Evolutionary conservation across 2,797 vertebrate genomes (phyloP).

Genomic region (Danionella dracula): DNA sequence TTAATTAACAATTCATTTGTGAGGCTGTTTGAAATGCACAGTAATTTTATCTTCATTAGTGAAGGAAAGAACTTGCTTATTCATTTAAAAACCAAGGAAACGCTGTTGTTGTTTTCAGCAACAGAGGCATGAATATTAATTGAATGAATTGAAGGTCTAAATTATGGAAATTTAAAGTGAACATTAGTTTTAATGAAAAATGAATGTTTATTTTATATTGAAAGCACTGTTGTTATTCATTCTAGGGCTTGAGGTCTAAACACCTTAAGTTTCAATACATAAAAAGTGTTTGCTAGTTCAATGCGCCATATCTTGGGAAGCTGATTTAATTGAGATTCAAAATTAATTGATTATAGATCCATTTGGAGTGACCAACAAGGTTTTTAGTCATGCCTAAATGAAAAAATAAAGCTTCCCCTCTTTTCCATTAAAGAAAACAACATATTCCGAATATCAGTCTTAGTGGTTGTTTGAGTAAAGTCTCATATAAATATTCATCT

Average conservation of each 20-base stretch:
- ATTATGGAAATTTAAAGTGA: neutral
- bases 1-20: conserved; percentile 28
- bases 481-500: too few relatives aligned
- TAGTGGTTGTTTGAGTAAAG: too few relatives aligned
- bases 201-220: too few relatives aligned
- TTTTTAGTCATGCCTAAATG: too few relatives aligned
- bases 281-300: neutral
- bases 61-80: conserved; percentile 18
- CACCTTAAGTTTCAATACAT: neutral
- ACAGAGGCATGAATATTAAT: conserved; percentile 2
- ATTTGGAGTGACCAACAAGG: too few relatives aligned
- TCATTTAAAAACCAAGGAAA: conserved; percentile 32
- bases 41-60: conserved; percentile 40
- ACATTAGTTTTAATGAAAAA: neutral
- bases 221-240: neutral
- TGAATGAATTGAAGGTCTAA: neutral
- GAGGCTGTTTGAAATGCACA: conserved; percentile 31
- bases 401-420: too few relatives aligned
- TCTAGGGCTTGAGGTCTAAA: neutral
- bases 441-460: too few relatives aligned
- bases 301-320: too few relatives aligned
- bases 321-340: too few relatives aligned
- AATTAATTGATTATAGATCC: too few relatives aligned
- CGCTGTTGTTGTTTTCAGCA: conserved; percentile 5
- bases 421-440: too few relatives aligned